Conservation (phyloP, 53 echinoderm and acorn worm species). For the Astropecten irregularis region DNA sequence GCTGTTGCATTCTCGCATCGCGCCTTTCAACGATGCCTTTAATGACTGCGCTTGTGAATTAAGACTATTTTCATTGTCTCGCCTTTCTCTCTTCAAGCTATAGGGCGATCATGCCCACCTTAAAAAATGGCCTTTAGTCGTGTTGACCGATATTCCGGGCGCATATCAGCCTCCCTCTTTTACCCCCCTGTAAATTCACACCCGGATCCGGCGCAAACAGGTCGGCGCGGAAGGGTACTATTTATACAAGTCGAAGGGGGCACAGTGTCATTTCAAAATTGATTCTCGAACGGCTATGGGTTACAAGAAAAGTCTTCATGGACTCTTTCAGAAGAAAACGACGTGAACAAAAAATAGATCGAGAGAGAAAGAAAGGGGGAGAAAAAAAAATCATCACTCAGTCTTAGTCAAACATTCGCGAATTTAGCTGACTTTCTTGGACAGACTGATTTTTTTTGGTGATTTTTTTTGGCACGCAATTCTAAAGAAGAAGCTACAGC, state of each 20-base stretch:
- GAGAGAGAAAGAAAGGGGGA: not conserved
- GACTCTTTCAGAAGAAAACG: too few relatives aligned
- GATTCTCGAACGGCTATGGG: not conserved
- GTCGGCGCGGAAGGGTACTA: not conserved
- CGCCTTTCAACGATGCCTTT: too few relatives aligned
- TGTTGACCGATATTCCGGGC: slow-evolving; percentile 29
- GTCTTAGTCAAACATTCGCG: not conserved
- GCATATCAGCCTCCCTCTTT: not conserved
- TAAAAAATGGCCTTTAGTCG: not conserved
- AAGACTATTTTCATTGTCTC: slow-evolving; percentile 42
- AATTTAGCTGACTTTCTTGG: not conserved
- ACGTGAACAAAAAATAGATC: too few relatives aligned
- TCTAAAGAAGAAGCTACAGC: not conserved
- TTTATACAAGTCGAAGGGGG: slow-evolving; percentile 3
- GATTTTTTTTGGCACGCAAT: not conserved
- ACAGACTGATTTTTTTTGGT: not conserved
- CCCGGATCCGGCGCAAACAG: not conserved
- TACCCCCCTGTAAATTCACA: not conserved
- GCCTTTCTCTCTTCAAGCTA: slow-evolving; percentile 14
- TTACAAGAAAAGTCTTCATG: not conserved
- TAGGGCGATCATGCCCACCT: too few relatives aligned
- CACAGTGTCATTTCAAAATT: slow-evolving; percentile 27
- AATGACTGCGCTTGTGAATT: not conserved
- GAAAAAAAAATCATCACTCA: not conserved
- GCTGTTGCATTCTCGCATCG: too few relatives aligned